phyloP scores from a whole-genome alignment of 1,140 invertebrate species.

The Danaus melanippus region DNA sequence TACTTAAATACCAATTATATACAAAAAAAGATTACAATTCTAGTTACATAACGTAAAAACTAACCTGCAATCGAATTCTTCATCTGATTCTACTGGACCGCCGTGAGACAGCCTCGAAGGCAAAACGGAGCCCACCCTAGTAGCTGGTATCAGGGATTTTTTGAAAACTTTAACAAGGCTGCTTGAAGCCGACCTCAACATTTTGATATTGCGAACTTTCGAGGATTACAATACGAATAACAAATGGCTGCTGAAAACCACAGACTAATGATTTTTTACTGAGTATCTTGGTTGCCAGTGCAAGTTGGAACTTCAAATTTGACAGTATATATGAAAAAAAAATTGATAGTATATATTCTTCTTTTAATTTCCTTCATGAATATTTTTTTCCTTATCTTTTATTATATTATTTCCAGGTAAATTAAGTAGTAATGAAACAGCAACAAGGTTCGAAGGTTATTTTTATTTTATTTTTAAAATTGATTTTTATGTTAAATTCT shows the following conservation, averaged over 20 bases:
- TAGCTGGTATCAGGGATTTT: slow-evolving; percentile 51
- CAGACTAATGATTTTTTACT: slow-evolving; percentile 28
- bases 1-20: slow-evolving; percentile 2
- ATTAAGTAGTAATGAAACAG: too few relatives aligned
- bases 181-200: slow-evolving; percentile 61
- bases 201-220: slow-evolving; percentile 45
- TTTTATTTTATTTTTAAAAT: too few relatives aligned
- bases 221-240: slow-evolving; percentile 50
- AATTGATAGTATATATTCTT: too few relatives aligned
- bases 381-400: too few relatives aligned
- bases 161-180: slow-evolving; percentile 51
- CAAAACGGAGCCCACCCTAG: slow-evolving; percentile 43
- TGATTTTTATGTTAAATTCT: too few relatives aligned
- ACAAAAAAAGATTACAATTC: slow-evolving; percentile 27
- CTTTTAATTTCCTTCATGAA: too few relatives aligned
- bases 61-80: slow-evolving; percentile 66
- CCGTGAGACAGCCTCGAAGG: slow-evolving; percentile 42
- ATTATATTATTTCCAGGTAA: too few relatives aligned
- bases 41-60: slow-evolving; percentile 66
- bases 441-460: too few relatives aligned
- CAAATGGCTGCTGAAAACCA: slow-evolving; percentile 61
- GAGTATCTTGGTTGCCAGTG: too few relatives aligned
- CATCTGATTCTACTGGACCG: slow-evolving; percentile 55
- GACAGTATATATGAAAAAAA: too few relatives aligned
- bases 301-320: too few relatives aligned